These are phyloP conservation scores for Planococcus citri DNA, from an alignment of 1,140 invertebrate species.

Conservation along the genomic window DNA sequence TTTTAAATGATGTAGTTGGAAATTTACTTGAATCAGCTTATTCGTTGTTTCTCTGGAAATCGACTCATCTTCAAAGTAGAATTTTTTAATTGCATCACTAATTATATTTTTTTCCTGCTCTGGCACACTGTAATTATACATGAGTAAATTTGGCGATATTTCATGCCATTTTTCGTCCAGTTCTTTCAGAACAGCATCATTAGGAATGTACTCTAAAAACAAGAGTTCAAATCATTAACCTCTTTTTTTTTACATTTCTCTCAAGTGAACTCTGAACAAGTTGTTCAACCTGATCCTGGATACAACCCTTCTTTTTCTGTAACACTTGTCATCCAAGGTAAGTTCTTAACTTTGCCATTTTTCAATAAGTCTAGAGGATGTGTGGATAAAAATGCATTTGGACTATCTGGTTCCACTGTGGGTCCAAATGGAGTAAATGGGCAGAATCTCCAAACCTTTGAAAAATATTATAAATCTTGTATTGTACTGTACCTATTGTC, in stretches of 20 bases:
- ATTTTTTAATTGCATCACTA: neutral
- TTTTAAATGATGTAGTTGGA: neutral
- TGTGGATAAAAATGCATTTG: constrained; percentile 42
- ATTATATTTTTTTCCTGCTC: neutral
- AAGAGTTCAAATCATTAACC: no score
- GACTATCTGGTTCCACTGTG: constrained; percentile 38
- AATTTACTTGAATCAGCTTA: neutral
- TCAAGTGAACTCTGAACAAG: neutral
- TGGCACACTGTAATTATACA: neutral
- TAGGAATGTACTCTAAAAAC: neutral
- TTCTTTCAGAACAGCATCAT: neutral
- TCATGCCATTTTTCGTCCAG: neutral
- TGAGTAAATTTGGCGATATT: neutral
- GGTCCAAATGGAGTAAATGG: constrained; percentile 50
- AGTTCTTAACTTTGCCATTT: constrained; percentile 28
- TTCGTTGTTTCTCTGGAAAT: neutral
- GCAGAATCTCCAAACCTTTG: constrained; percentile 39
- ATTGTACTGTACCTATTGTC: no score
- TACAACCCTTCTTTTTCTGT: constrained; percentile 35
- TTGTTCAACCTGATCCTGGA: constrained; percentile 37
- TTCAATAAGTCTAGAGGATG: constrained; percentile 39
- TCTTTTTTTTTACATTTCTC: neutral
- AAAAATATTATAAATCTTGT: neutral
- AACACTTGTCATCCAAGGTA: constrained; percentile 34
- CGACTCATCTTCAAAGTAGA: neutral